Percentiles rank a stretch among this genome's conserved stretches.
phyloP scores from a whole-genome alignment of 2,888 invertebrate species.

The Hipparchia sbordonii region DNA sequence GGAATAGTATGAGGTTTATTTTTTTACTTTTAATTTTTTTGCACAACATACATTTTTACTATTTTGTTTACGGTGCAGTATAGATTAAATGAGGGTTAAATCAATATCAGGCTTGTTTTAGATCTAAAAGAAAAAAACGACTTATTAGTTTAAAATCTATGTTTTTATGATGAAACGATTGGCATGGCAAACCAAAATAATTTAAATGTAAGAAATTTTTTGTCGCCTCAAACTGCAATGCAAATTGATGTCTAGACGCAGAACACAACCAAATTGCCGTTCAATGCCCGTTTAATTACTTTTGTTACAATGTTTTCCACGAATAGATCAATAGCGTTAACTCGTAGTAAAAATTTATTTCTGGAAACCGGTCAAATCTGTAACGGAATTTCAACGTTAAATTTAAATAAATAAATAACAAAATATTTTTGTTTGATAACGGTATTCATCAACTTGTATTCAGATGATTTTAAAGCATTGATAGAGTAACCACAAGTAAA shows the following conservation, averaged over 20 bases:
- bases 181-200: no score
- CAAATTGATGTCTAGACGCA: not conserved
- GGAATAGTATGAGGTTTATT: no score
- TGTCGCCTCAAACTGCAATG: not conserved
- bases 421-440: not conserved
- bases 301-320: constrained; percentile 42
- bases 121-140: no score
- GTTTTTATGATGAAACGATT: no score
- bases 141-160: no score
- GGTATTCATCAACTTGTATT: not conserved
- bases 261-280: constrained; percentile 19
- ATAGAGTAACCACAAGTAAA: no score
- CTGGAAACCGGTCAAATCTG: constrained; percentile 25
- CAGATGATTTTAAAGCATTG: constrained; percentile 12
- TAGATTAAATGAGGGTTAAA: no score
- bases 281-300: constrained; percentile 44
- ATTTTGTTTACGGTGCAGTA: no score
- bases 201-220: no score
- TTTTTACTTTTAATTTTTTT: no score
- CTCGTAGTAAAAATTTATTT: constrained; percentile 40
- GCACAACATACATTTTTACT: no score
- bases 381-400: constrained; percentile 24
- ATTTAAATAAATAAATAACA: not conserved
- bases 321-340: constrained; percentile 47
- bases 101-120: no score